Conservation (phyloP, 2,888 invertebrate species). For the Cephus pygmeus region DNA sequence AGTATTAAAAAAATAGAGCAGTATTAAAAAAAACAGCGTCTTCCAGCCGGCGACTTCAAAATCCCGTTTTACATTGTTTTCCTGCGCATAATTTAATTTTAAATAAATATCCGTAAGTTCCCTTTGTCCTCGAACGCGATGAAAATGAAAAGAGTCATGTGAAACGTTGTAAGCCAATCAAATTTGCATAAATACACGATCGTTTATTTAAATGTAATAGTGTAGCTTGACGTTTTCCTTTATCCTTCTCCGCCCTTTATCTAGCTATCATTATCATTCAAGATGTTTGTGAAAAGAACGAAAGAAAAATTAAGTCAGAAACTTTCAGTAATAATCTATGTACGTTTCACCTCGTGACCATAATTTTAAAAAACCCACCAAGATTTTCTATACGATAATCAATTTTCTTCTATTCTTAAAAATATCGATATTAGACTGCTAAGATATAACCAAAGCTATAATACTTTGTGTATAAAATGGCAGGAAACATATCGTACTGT, state of each 20-base stretch:
- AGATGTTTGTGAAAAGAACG: background rate
- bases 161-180: slow-evolving; percentile 54
- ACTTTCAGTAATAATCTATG: background rate
- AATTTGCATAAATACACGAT: slow-evolving; percentile 63
- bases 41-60: slow-evolving; percentile 18
- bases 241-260: background rate
- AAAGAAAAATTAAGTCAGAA: slow-evolving; percentile 22
- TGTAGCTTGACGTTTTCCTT: background rate
- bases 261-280: background rate
- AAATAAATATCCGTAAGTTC: background rate
- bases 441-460: background rate
- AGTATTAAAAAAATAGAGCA: slow-evolving; percentile 15
- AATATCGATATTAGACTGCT: background rate
- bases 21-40: slow-evolving; percentile 16
- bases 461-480: no score
- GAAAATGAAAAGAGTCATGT: slow-evolving; percentile 33
- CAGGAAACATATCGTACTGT: no score
- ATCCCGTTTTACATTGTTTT: slow-evolving; percentile 9
- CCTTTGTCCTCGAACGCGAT: background rate
- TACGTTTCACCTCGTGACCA: background rate
- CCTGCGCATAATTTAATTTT: background rate
- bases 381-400: background rate
- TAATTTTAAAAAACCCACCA: background rate
- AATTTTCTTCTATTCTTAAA: background rate
- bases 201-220: slow-evolving; percentile 53